Base-by-base conservation (phyloP, 53 echinoderm and acorn worm species). In the Stichopus horrens region DNA sequence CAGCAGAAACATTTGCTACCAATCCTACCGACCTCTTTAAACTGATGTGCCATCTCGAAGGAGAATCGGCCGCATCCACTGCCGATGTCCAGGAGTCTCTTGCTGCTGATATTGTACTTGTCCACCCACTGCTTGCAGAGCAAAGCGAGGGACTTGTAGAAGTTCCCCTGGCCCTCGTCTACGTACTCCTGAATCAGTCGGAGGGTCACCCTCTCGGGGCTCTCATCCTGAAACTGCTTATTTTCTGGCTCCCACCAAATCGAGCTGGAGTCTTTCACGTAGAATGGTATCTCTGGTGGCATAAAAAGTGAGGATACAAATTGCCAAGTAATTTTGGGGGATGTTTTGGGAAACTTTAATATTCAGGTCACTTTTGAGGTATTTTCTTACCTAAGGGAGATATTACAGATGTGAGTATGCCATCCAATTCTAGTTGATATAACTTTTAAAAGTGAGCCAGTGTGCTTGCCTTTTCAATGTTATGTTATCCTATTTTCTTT, bases 1-100 rank as follows among this genome's bases (percentile, higher is more conserved):
- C 37, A 1, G 37, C 37, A 37, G 37, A 37, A 37, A 37, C 37
- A 37, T 37, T 37, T 37, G 37, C 37, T 37, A 37, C 37, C 37
- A 37, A 37, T 37, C 37, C 1, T 9, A 86, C 73, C 21, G 6
- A 94, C 94, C 88, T 90, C 74, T 7, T 92, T 84, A 85, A 90
- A 92, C 51, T 90, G 56, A 1, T 74, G 78, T 20, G 92, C 73
- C 22, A 95, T 86, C 74, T 97, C 93, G 88, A 97, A 97, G 73
- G 93, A 86, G 18, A 93, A 67, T 53, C 90, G 88, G 65, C 98
- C 98, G 21, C 95, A 94, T 8, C 93, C 98, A 74, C 95, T 94
- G 6, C 89, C 90, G 21, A 97, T 4, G 67, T 95, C 94, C 57
- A 97, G 86, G 0, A 86, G 92, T 3, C 58, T 86, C 5, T 76